phyloP scores from a whole-genome alignment of 2,888 invertebrate species.

The Strigamia transsilvanica region DNA sequence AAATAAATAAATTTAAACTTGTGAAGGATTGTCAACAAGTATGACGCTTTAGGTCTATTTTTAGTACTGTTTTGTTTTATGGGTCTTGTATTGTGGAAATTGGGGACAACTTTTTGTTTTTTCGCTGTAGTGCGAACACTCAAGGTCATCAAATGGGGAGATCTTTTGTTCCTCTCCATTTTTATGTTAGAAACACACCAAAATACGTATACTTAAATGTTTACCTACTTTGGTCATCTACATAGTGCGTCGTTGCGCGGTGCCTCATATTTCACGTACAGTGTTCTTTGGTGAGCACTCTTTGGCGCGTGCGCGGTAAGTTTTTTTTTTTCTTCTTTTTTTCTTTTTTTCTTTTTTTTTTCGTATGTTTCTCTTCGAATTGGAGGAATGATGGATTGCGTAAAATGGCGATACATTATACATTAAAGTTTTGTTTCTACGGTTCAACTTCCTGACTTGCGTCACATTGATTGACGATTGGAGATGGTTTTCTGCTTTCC shows the following conservation, averaged over 20 bases:
- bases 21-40: constrained; percentile 16
- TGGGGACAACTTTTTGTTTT: constrained; percentile 17
- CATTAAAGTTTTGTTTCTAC: constrained; percentile 51
- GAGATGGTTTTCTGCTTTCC: not conserved
- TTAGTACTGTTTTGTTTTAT: constrained; percentile 41
- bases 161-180: not conserved
- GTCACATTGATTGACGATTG: constrained; percentile 51
- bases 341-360: constrained; percentile 24
- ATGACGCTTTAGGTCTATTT: constrained; percentile 20
- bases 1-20: not conserved
- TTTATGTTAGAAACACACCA: constrained; percentile 3
- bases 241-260: constrained; percentile 16
- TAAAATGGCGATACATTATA: constrained; percentile 42
- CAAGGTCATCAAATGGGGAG: not conserved
- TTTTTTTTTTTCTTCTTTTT: constrained; percentile 37
- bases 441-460: constrained; percentile 43
- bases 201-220: constrained; percentile 22
- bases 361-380: constrained; percentile 18
- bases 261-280: constrained; percentile 46
- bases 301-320: constrained; percentile 48
- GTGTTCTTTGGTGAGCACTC: not conserved
- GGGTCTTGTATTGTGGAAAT: constrained; percentile 39
- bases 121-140: not conserved
- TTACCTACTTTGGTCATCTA: constrained; percentile 44
- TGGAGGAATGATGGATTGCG: constrained; percentile 41